Base-by-base conservation (phyloP, 2,113 vertebrate species). In the Pogona vitticeps region DNA sequence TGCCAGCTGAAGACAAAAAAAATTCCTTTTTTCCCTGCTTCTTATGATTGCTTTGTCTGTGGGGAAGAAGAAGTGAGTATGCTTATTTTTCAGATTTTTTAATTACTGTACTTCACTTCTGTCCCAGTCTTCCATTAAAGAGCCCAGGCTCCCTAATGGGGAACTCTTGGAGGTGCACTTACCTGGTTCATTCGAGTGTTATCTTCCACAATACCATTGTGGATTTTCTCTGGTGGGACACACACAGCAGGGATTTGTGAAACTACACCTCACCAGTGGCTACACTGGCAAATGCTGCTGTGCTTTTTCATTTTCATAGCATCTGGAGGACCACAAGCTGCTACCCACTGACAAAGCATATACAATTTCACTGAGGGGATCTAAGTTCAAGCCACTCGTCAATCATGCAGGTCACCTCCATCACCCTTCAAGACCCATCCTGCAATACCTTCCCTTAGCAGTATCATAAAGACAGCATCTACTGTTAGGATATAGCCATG, bases 1-100 rank as follows among this genome's bases (percentile, higher is more conserved):
- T 67, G 65, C 31, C 40, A 63, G 12, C 90, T 56, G 0, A 0
- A 15, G 80, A 56, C 58, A 88, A 75, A 38, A 76, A 82, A 15
- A 42, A 73, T 0, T 18, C 10, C 4, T 86, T 88, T 82, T 68
- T 91, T 20, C 46, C 88, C 76, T 70, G 10, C 38, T 3, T 77
- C 0, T 46, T 63, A n/a, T 17, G n/a, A 71, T 36, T 82, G 17
- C 28, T 70, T 67, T 82, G 28, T 33, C 40, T 40, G 5, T 33
- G 21, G 78, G 36, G 42, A 82, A 33, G 18, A 61, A 42, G 26
- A 38, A 6, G 20, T 52, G 42, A 52, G 65, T 33, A 59, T 23
- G 56, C 52, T 81, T 81, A 46, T 42, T 40, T 80, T 80, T 63
- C 79, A 81, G 23, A 31, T 80, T 38, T 80, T 40, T 65, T 80